phyloP scores from a whole-genome alignment of 2,113 vertebrate species.

The Myodes glareolus region DNA sequence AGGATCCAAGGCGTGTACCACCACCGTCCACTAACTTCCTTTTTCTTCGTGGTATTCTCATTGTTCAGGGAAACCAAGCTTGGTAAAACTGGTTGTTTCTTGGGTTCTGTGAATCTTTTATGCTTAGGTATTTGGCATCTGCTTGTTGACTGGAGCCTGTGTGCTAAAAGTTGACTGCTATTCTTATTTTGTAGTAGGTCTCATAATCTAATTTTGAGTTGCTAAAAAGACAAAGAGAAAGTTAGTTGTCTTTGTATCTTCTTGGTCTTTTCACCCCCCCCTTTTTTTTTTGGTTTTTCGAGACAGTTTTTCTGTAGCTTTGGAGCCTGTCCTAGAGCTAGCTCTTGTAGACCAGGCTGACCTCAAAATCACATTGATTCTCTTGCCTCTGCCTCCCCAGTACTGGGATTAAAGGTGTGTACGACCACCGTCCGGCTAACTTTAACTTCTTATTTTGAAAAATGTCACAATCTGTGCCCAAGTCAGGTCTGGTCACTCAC shows the following conservation, averaged over 20 bases:
- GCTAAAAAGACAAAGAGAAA: not conserved
- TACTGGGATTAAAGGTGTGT: too few species aligned
- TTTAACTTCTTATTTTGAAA: not conserved
- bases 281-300: too few species aligned
- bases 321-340: too few species aligned
- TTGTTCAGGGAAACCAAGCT: not conserved
- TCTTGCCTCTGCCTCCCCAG: too few species aligned
- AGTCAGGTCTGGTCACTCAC: not conserved
- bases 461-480: not conserved
- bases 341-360: too few species aligned
- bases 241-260: not conserved
- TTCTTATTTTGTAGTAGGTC: not conserved
- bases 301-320: not conserved
- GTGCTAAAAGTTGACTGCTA: not conserved
- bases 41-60: not conserved
- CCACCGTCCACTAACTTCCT: not conserved
- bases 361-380: too few species aligned
- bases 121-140: not conserved
- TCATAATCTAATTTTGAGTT: not conserved
- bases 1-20: too few species aligned
- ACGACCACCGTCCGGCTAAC: not conserved
- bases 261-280: not conserved
- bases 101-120: not conserved
- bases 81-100: not conserved
- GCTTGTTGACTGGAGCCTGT: not conserved